Base-by-base conservation (phyloP, 2,797 vertebrate genomes). In the Avahi laniger region DNA sequence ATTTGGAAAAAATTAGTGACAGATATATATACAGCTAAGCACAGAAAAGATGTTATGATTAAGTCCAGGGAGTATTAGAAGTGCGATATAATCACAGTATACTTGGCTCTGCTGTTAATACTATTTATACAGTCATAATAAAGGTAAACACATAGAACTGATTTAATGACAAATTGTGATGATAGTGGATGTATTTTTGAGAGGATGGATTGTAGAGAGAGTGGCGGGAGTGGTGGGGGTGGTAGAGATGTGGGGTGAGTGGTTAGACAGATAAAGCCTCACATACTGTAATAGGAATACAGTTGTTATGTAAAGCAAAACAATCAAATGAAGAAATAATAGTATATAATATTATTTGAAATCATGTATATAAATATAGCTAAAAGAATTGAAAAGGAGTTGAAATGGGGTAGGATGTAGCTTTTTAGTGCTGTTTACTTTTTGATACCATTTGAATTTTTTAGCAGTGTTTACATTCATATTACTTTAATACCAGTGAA, bases 1-100 rank as follows among this genome's bases (percentile, higher is more conserved):
- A 63, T 89, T 75, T 91, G 79, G 76, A 80, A 96, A 92, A 48
- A 94, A 28, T 85, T 85, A 78, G 10, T 76, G 72, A 88, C 20
- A 48, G 30, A 41, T 33, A 67, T 14, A 20, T 35, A 13, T 18
- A 93, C 43, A 92, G 5, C 69, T 86, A 86, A 85, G 33, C 30
- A 20, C 30, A 73, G 54, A 35, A 78, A 78, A 83, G 22, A 67
- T 90, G 65, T 35, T 54, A 0, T 72, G 38, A 69, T 84, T 84
- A 85, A 95, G 54, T 92, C n/a, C 50, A 75, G 24, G 38, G 73
- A 75, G 30, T 70, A n/a, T 82, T 67, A 52, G 88, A 70, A 88
- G 48, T 85, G 41, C 72, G 46, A 75, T 86, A 7, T 30, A 28
- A 57, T 85, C 26, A 48, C 59, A 73, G 17, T 50, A 2, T 65